These are phyloP conservation scores for Eilema depressum DNA, from an alignment of 2,888 invertebrate species.

Conservation along the genomic window DNA sequence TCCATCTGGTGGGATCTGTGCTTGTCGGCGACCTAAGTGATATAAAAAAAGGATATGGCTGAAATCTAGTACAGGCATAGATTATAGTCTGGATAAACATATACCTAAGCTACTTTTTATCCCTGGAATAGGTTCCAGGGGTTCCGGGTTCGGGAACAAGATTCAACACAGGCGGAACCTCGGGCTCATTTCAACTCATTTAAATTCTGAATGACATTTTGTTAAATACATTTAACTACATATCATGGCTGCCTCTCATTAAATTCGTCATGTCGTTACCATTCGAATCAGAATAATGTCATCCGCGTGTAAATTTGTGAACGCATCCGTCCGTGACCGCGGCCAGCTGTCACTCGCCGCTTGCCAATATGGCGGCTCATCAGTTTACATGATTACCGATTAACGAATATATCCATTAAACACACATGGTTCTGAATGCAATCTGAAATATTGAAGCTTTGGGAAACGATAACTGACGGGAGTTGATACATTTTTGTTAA, in stretches of 20 bases:
- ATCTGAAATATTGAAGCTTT: neutral
- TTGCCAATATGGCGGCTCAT: constrained; percentile 38
- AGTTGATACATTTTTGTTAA: neutral
- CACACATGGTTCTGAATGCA: neutral
- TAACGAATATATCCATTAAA: constrained; percentile 8
- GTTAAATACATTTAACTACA: neutral
- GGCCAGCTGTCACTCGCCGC: constrained; percentile 40
- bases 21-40: no score
- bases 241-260: neutral
- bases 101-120: no score
- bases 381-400: constrained; percentile 23
- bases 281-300: constrained; percentile 33
- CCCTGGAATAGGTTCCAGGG: no score
- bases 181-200: no score
- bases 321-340: constrained; percentile 47
- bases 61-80: no score
- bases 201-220: no score
- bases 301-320: constrained; percentile 42
- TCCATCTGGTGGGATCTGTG: no score
- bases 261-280: constrained; percentile 5
- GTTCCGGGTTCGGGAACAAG: no score
- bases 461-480: neutral
- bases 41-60: no score
- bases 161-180: no score
- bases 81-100: no score